A percentile compares a stretch with the other conserved stretches of the same genome.
Conservation (phyloP, 2,888 invertebrate genomes). For the Athalia rosae region DNA sequence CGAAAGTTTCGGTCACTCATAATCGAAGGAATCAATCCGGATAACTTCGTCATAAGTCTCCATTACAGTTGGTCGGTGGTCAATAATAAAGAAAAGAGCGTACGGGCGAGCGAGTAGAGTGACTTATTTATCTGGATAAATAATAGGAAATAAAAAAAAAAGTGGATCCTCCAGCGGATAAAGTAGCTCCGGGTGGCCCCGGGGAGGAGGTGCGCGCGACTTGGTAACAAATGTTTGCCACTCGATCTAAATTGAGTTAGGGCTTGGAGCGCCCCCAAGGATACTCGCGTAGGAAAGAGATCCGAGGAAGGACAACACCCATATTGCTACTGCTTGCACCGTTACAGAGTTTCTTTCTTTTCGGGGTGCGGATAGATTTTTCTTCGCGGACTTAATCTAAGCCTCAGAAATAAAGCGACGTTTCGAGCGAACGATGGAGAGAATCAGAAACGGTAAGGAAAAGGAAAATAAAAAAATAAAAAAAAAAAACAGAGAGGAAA, state of each 20-base stretch:
- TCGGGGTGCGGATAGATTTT: slow-evolving; percentile 68
- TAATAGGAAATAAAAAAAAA: slow-evolving; percentile 70
- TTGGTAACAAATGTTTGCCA: slow-evolving; percentile 72
- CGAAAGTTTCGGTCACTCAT: slow-evolving; percentile 22
- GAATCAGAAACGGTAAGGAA: slow-evolving; percentile 15
- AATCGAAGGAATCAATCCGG: slow-evolving; percentile 49
- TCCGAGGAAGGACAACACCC: slow-evolving; percentile 65
- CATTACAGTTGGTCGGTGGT: slow-evolving; percentile 49
- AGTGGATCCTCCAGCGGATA: slow-evolving; percentile 56
- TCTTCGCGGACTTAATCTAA: slow-evolving; percentile 72
- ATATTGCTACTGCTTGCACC: slow-evolving; percentile 61
- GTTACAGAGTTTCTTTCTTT: slow-evolving; percentile 47
- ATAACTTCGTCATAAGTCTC: slow-evolving; percentile 50
- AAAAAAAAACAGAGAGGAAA: background rate
- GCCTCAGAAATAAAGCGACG: slow-evolving; percentile 69
- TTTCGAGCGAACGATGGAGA: slow-evolving; percentile 28
- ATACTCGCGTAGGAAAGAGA: slow-evolving; percentile 53
- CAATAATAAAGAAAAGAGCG: slow-evolving; percentile 58
- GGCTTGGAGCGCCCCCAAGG: slow-evolving; percentile 55
- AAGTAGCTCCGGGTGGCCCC: slow-evolving; percentile 56
- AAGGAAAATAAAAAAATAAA: background rate
- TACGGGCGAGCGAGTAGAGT: slow-evolving; percentile 45
- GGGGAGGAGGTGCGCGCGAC: slow-evolving; percentile 59
- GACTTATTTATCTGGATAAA: slow-evolving; percentile 72
- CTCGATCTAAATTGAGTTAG: slow-evolving; percentile 75